phyloP scores from a whole-genome alignment of 2,113 vertebrate genomes.

The Siphamia tubifer region DNA sequence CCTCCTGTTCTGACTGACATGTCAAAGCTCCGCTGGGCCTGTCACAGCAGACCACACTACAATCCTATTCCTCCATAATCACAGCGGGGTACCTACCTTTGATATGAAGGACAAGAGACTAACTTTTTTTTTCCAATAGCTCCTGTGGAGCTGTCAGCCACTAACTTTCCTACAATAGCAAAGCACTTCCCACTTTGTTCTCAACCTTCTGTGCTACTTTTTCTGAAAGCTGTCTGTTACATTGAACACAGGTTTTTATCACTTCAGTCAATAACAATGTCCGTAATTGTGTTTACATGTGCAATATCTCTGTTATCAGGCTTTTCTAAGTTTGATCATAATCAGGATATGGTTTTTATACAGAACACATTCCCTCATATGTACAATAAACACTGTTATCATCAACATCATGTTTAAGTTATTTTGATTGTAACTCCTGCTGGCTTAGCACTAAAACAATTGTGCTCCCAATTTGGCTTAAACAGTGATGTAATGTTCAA shows the following conservation, averaged over 20 bases:
- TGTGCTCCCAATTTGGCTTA: too few relatives aligned
- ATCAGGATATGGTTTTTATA: too few relatives aligned
- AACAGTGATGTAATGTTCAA: too few relatives aligned
- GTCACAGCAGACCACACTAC: conserved; percentile 49
- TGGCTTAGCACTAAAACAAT: too few relatives aligned
- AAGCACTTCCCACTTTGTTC: neutral
- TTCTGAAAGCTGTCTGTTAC: neutral
- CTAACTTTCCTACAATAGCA: conserved; percentile 21
- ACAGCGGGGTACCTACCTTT: conserved; percentile 52
- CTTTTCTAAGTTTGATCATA: too few relatives aligned
- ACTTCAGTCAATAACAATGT: neutral
- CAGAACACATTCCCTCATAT: too few relatives aligned
- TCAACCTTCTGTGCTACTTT: neutral
- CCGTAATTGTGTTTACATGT: neutral
- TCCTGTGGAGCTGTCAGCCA: conserved; percentile 18
- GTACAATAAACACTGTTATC: too few relatives aligned
- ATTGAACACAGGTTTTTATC: neutral
- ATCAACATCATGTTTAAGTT: too few relatives aligned
- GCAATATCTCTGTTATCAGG: too few relatives aligned
- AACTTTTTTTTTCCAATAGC: conserved; percentile 28
- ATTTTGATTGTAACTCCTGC: too few relatives aligned
- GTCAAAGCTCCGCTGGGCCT: conserved; percentile 50
- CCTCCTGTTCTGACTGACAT: conserved; percentile 57
- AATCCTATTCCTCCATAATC: conserved; percentile 27
- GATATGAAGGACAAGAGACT: conserved; percentile 55